phyloP scores from a whole-genome alignment of 2,797 vertebrate species.

The Aotus griseimembra region DNA sequence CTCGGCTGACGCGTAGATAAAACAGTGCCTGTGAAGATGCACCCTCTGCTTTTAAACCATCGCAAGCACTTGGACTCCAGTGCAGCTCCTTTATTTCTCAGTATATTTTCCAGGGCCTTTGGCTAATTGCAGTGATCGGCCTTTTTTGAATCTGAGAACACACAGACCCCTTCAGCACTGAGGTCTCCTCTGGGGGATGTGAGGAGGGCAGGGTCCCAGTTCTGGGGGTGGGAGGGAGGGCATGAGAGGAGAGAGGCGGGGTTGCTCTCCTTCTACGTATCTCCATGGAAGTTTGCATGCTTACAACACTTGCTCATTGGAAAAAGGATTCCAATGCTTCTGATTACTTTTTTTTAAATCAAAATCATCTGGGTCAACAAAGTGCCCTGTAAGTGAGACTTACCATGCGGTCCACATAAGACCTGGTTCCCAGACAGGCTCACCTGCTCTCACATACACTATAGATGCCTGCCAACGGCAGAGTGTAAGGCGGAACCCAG shows the following conservation, averaged over 20 bases:
- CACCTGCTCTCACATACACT: fast-evolving
- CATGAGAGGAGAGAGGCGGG: fast-evolving
- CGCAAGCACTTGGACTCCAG: background rate
- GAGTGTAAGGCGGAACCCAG: background rate
- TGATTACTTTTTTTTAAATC: background rate
- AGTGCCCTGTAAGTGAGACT: background rate
- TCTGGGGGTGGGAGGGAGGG: background rate
- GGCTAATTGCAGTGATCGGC: background rate
- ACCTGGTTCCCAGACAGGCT: background rate
- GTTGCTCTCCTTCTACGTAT: background rate
- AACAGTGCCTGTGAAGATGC: fast-evolving
- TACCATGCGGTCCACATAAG: fast-evolving
- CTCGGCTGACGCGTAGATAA: background rate
- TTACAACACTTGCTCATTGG: background rate
- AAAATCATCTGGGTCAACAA: background rate
- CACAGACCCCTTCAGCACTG: background rate
- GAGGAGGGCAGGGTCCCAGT: too few relatives aligned
- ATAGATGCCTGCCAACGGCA: background rate
- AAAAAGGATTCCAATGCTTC: background rate
- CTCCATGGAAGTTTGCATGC: too few relatives aligned
- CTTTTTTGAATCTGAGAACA: background rate
- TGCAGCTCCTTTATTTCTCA: background rate
- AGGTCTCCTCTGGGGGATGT: background rate
- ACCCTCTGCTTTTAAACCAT: background rate
- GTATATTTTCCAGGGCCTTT: background rate